A percentile compares a stretch with the other conserved stretches of the same genome.
These are phyloP conservation scores for Microvelia longipes DNA, from an alignment of 1,140 invertebrate genomes.

Conservation along the genomic window DNA sequence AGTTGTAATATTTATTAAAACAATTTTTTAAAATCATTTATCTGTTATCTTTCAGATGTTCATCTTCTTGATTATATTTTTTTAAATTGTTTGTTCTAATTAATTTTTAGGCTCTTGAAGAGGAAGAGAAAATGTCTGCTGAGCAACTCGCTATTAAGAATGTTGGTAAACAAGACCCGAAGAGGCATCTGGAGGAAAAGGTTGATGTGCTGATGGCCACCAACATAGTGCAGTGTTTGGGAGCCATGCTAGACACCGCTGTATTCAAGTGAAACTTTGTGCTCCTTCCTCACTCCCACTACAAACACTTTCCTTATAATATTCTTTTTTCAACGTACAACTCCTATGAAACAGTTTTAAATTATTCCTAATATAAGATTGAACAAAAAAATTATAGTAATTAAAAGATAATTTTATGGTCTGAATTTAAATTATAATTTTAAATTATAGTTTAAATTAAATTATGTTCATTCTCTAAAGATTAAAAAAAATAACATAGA, in stretches of 20 bases:
- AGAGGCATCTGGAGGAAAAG: conserved; percentile 96
- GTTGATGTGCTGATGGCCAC: conserved; percentile 93
- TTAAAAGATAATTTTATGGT: too few species aligned
- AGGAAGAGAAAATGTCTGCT: conserved; percentile 99
- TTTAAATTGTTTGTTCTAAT: too few species aligned
- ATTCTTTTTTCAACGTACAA: neutral
- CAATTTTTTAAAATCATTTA: conserved; percentile 1
- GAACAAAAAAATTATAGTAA: too few species aligned
- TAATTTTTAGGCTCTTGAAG: conserved; percentile 89
- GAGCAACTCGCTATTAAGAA: conserved; percentile 99
- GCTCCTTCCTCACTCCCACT: neutral
- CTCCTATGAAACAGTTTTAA: too few species aligned
- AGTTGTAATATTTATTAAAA: conserved; percentile 1
- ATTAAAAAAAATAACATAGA: too few species aligned
- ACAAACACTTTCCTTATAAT: neutral
- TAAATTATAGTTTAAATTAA: too few species aligned
- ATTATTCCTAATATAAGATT: too few species aligned
- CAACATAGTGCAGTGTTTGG: conserved; percentile 97
- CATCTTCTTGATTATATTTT: too few species aligned
- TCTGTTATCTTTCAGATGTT: conserved; percentile 20
- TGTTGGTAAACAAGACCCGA: conserved; percentile 99
- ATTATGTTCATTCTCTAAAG: too few species aligned
- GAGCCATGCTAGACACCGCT: conserved; percentile 95
- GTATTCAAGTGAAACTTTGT: conserved; percentile 64
- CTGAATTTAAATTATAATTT: too few species aligned